Conservation (phyloP, 2,888 invertebrate species). For the Sphinx pinastri region DNA sequence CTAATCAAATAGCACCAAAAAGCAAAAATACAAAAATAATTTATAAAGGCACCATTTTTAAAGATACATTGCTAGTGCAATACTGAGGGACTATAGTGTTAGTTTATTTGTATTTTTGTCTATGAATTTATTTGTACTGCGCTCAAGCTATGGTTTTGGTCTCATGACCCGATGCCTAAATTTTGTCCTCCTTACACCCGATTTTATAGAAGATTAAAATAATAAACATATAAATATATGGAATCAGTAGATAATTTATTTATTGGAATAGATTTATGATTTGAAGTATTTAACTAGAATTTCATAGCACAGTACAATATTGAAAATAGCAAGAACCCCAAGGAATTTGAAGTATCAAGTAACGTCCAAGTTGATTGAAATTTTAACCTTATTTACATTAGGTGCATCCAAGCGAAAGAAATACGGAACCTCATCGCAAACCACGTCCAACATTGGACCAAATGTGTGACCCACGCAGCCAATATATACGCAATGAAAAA, state of each 20-base stretch:
- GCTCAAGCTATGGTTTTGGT: neutral
- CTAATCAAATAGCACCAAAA: conserved; percentile 30
- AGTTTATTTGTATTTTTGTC: conserved; percentile 1
- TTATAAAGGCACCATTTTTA: conserved; percentile 35
- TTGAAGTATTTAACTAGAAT: too few species aligned
- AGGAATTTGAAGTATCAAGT: neutral
- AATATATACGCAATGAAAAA: conserved; percentile 59
- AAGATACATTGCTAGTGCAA: conserved; percentile 13
- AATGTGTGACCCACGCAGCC: conserved; percentile 11
- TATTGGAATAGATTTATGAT: too few species aligned
- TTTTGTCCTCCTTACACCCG: neutral
- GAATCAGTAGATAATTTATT: too few species aligned
- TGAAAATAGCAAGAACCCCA: neutral
- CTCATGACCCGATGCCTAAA: neutral
- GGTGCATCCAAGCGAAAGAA: neutral
- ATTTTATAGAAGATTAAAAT: neutral
- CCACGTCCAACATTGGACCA: neutral
- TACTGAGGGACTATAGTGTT: conserved; percentile 1
- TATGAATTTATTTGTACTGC: conserved; percentile 9
- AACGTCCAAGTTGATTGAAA: neutral
- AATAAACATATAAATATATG: too few species aligned
- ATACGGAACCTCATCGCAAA: neutral
- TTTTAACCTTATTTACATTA: conserved; percentile 1
- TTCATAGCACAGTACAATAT: neutral
- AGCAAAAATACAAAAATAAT: conserved; percentile 26